A percentile compares a stretch with the other conserved stretches of the same genome.
phyloP scores from a whole-genome alignment of 2,888 invertebrate species.

The Scaptomyza caliginosa region DNA sequence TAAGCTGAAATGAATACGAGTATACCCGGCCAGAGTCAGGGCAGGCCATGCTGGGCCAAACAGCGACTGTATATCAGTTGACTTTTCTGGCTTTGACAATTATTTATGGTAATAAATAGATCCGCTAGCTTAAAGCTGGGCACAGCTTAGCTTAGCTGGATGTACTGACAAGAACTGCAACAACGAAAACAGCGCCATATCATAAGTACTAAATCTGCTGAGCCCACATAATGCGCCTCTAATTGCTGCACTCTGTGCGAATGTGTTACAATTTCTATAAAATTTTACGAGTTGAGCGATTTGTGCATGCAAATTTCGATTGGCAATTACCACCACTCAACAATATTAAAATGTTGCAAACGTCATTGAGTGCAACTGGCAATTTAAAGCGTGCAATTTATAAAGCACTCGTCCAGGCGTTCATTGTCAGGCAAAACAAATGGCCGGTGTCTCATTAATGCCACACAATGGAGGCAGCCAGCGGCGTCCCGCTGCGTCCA shows the following conservation, averaged over 20 bases:
- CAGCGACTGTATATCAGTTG: conserved; percentile 71
- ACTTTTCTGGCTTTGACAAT: conserved; percentile 74
- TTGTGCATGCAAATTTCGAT: conserved; percentile 43
- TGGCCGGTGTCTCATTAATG: conserved; percentile 76
- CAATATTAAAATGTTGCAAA: conserved; percentile 53
- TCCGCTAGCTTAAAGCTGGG: conserved; percentile 54
- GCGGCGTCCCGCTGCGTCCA: conserved; percentile 72
- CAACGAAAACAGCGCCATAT: conserved; percentile 13
- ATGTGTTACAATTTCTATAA: conserved; percentile 61
- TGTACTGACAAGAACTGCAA: conserved; percentile 1
- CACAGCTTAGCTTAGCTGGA: conserved; percentile 28
- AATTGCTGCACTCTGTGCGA: conserved; percentile 54
- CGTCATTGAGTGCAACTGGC: conserved; percentile 53
- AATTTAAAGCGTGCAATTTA: conserved; percentile 39
- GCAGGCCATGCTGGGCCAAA: conserved; percentile 51
- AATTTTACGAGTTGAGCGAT: conserved; percentile 41
- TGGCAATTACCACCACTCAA: conserved; percentile 45
- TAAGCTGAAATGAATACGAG: conserved; percentile 75
- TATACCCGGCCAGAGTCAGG: conserved; percentile 43
- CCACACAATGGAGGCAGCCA: conserved; percentile 73
- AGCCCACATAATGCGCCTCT: conserved; percentile 63
- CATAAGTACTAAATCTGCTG: conserved; percentile 39
- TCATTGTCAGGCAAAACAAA: conserved; percentile 68
- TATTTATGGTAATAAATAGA: conserved; percentile 80
- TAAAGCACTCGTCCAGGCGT: conserved; percentile 24